Conservation (phyloP, 35 echinoderm and acorn worm genomes). For the Anneissia japonica region DNA sequence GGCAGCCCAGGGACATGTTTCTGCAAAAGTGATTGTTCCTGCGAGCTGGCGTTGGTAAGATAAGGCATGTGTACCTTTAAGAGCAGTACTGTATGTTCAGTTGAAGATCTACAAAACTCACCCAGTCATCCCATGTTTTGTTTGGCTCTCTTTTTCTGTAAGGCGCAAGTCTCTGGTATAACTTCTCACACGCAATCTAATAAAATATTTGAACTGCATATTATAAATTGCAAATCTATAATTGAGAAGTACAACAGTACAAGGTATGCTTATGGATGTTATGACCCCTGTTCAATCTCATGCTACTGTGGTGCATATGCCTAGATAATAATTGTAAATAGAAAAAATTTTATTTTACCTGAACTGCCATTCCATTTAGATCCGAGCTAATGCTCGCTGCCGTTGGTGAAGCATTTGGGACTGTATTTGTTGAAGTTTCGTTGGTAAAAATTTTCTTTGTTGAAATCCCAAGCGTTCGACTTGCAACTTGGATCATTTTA, state of each 20-base stretch:
- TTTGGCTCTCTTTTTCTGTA: slow-evolving; percentile 58
- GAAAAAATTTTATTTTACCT: slow-evolving; percentile 60
- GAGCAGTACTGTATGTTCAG: not conserved
- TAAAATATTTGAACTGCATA: no score
- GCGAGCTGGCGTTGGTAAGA: no score
- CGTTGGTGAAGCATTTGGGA: slow-evolving; percentile 74
- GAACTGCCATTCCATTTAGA: slow-evolving; percentile 69
- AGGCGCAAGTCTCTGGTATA: slow-evolving; percentile 58
- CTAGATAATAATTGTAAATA: no score
- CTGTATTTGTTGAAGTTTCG: slow-evolving; percentile 60
- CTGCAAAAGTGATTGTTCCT: no score
- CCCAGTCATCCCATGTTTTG: slow-evolving; percentile 77
- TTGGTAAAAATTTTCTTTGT: slow-evolving; percentile 51
- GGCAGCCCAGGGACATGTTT: no score
- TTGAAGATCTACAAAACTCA: slow-evolving; percentile 19
- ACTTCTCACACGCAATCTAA: slow-evolving; percentile 78
- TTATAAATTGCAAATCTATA: no score
- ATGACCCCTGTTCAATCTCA: no score
- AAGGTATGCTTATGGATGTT: no score
- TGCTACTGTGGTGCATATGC: no score
- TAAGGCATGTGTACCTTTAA: no score
- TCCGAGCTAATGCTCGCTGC: slow-evolving; percentile 70
- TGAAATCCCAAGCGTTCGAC: slow-evolving; percentile 52
- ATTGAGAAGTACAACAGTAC: no score
- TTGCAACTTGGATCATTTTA: slow-evolving; percentile 81